Conservation (phyloP, 2,797 vertebrate species). For the Microctenopoma steveboyesi region DNA sequence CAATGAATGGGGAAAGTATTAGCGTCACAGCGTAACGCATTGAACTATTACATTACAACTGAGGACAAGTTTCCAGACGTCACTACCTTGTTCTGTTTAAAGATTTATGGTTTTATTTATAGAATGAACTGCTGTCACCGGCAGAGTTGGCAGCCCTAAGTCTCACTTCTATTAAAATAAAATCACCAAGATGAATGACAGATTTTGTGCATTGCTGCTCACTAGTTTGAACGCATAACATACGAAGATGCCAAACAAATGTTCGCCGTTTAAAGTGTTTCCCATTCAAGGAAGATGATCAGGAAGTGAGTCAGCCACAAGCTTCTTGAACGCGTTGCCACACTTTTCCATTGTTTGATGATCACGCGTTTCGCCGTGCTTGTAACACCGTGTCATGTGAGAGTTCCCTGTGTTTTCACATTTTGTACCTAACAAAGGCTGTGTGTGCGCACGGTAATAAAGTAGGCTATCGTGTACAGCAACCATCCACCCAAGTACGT, state of each 20-base stretch:
- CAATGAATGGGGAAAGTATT: neutral
- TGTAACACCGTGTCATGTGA: neutral
- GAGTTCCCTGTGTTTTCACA: neutral
- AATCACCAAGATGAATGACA: neutral
- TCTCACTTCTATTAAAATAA: neutral
- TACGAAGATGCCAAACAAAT: neutral
- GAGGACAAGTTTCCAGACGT: conserved; percentile 6
- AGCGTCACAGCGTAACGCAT: neutral
- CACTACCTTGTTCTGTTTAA: conserved; percentile 49
- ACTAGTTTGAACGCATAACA: neutral
- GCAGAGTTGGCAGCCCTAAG: neutral
- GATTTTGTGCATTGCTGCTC: neutral
- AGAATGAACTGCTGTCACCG: neutral
- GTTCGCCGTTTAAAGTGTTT: conserved; percentile 27
- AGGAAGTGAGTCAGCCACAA: conserved; percentile 44
- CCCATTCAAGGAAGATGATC: conserved; percentile 16
- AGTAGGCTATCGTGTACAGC: conserved; percentile 1
- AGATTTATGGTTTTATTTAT: conserved; percentile 6
- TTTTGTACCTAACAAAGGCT: conserved; percentile 1
- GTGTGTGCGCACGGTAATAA: conserved; percentile 18
- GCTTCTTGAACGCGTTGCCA: conserved; percentile 9
- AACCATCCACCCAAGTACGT: conserved; percentile 37
- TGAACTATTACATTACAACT: conserved; percentile 18
- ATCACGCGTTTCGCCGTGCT: neutral
- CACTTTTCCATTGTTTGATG: conserved; percentile 20